Percentiles rank a stretch among this genome's conserved stretches.
Conservation (phyloP, 1,140 invertebrate genomes). For the Nixonia krombeini region DNA sequence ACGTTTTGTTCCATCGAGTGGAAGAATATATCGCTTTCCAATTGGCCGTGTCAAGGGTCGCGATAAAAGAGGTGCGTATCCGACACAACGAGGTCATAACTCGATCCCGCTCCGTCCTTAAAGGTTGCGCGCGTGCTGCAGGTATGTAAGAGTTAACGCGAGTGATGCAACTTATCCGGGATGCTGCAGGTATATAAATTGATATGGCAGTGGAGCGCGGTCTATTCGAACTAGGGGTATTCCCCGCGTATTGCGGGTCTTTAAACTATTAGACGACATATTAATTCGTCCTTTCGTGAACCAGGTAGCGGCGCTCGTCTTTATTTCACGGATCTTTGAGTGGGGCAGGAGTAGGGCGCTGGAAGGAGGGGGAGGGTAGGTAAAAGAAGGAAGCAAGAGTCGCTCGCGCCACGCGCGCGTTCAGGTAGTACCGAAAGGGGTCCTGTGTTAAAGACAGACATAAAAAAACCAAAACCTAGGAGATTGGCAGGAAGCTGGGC, state of each 20-base stretch:
- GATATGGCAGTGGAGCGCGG: constrained; percentile 34
- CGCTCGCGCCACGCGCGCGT: constrained; percentile 60
- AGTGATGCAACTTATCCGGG: constrained; percentile 1
- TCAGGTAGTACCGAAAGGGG: constrained; percentile 58
- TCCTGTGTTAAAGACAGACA: constrained; percentile 32
- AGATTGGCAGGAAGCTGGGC: neutral
- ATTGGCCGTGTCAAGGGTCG: constrained; percentile 41
- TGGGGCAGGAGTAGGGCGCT: constrained; percentile 3
- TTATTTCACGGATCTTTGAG: constrained; percentile 10
- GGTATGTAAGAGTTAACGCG: constrained; percentile 3
- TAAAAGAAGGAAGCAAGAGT: constrained; percentile 9
- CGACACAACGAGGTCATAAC: constrained; percentile 3
- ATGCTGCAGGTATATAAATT: constrained; percentile 36
- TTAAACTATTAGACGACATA: constrained; percentile 60
- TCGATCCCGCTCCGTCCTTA: constrained; percentile 8
- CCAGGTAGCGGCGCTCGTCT: constrained; percentile 51
- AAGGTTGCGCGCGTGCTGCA: neutral
- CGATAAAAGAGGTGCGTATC: constrained; percentile 7
- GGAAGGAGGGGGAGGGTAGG: constrained; percentile 4
- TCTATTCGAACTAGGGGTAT: constrained; percentile 21
- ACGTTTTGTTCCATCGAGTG: constrained; percentile 47
- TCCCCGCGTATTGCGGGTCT: too few relatives aligned
- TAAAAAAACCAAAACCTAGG: constrained; percentile 48
- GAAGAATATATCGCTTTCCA: constrained; percentile 56
- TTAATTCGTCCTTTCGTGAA: constrained; percentile 66